Base-by-base conservation (phyloP, 2,797 vertebrate genomes). In the Acanthurus tractus region DNA sequence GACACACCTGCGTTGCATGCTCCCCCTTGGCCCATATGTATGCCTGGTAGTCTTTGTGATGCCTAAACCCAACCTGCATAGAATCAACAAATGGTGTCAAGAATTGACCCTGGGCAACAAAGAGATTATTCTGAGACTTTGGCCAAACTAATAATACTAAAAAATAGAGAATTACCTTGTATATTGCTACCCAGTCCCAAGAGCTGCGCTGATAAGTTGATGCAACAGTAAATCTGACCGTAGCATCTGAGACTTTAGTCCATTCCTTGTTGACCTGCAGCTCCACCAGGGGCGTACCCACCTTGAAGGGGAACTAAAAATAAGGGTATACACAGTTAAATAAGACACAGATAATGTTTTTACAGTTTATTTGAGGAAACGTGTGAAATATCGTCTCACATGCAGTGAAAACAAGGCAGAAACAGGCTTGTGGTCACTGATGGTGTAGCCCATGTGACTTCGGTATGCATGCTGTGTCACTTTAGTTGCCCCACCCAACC, bases 101-200 rank as follows among this genome's bases (percentile, higher is more conserved):
- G 61, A 18, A 25, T n/a, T 48, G 10, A 74, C 36, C 53, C 11
- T 25, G 18, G 0, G 10, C 3, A 61, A 29, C 15, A 52, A 42
- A 52, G 4, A 23, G 38, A 56, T 20, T 3, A 11, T 44, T 1
- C 29, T 46, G 3, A 23, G 40, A 38, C 29, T 55, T 53, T 38
- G 40, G 20, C 23, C n/a, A 48, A 25, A 12, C 2, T 45, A 12
- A 12, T 8, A 48, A 48, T 48, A n/a, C 3, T 48, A 52, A 18
- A 15, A 40, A 8, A 17, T 3, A 0, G 14, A 49, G 34, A 22
- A 17, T 54, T 85, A 99, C 98, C 96, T 96, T 96, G 89, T 99
- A 99, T 79, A 99, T 96, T 63, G 96, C 98, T 4, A 99, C 96
- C 98, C 98, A 99, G 94, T 99, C 98, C 97, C 97, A 99, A 38